Evolutionary conservation across 1,140 invertebrate species (phyloP).

Genomic region (Eubasilissa regina): DNA sequence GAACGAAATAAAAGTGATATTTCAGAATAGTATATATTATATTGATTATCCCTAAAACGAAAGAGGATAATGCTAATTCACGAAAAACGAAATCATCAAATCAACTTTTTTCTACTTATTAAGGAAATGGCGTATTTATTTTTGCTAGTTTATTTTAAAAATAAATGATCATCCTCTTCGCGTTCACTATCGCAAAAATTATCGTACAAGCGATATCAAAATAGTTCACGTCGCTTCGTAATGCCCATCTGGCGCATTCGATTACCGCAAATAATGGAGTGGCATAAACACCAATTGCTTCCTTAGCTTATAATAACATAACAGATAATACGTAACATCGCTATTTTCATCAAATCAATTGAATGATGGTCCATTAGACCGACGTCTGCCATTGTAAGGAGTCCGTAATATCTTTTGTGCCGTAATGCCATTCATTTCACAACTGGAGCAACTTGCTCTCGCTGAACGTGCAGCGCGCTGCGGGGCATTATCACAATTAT

Average conservation of each 20-base stretch:
- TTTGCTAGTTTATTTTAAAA: no score
- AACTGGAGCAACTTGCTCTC: constrained; percentile 14
- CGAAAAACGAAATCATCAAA: no score
- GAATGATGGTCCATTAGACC: constrained; percentile 57
- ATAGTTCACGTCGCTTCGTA: neutral
- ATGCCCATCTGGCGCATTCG: constrained; percentile 3
- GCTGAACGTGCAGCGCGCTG: constrained; percentile 1
- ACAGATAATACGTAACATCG: constrained; percentile 48
- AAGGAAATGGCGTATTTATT: no score
- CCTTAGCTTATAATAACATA: constrained; percentile 51
- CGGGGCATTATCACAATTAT: neutral
- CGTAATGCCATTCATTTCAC: constrained; percentile 53
- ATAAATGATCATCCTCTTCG: no score
- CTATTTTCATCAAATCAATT: constrained; percentile 60
- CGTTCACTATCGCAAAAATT: no score
- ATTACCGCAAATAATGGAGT: constrained; percentile 31
- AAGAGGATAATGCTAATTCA: no score
- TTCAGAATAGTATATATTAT: no score
- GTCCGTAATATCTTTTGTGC: constrained; percentile 53
- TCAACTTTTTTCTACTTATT: no score
- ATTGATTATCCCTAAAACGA: no score
- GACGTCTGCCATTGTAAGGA: constrained; percentile 43
- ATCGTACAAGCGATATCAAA: no score
- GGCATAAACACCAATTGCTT: constrained; percentile 49
- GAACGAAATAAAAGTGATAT: no score